Evolutionary conservation across 2,888 invertebrate species (phyloP).

Genomic region (Sylvicola cinctus): DNA sequence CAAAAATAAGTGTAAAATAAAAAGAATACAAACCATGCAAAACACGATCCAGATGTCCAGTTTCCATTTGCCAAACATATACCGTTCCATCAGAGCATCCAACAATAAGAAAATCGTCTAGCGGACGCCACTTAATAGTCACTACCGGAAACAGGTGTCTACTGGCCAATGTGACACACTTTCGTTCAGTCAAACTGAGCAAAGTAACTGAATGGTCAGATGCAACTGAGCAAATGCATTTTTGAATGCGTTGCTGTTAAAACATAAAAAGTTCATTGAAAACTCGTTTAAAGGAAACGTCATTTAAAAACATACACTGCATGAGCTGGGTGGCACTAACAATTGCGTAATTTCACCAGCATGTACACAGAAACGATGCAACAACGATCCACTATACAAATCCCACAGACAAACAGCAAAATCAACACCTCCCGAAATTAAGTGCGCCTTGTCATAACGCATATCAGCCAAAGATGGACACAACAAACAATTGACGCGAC

Average conservation of each 20-base stretch:
- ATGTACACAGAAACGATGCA: constrained; percentile 93
- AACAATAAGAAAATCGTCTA: constrained; percentile 95
- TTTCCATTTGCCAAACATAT: constrained; percentile 99
- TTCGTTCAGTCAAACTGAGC: constrained; percentile 67
- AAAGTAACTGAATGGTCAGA: constrained; percentile 95
- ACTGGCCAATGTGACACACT: constrained; percentile 80
- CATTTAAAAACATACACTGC: constrained; percentile 40
- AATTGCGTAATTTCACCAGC: constrained; percentile 93
- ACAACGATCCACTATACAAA: constrained; percentile 63
- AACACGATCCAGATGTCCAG: constrained; percentile 89
- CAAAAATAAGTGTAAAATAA: too few species aligned
- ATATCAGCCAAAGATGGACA: constrained; percentile 82
- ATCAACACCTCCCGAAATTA: constrained; percentile 94
- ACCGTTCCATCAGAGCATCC: constrained; percentile 95
- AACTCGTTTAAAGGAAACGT: not conserved
- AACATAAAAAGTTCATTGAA: constrained; percentile 9
- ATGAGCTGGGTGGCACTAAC: constrained; percentile 81
- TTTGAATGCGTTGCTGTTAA: constrained; percentile 68
- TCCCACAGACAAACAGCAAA: constrained; percentile 95
- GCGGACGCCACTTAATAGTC: constrained; percentile 86
- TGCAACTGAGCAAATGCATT: constrained; percentile 90
- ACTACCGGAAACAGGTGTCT: constrained; percentile 91
- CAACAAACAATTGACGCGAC: constrained; percentile 81
- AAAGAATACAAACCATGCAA: too few species aligned
- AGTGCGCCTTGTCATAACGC: constrained; percentile 62